These are phyloP conservation scores for Geococcyx californianus DNA, from an alignment of 2,113 vertebrate genomes.

Conservation along the genomic window DNA sequence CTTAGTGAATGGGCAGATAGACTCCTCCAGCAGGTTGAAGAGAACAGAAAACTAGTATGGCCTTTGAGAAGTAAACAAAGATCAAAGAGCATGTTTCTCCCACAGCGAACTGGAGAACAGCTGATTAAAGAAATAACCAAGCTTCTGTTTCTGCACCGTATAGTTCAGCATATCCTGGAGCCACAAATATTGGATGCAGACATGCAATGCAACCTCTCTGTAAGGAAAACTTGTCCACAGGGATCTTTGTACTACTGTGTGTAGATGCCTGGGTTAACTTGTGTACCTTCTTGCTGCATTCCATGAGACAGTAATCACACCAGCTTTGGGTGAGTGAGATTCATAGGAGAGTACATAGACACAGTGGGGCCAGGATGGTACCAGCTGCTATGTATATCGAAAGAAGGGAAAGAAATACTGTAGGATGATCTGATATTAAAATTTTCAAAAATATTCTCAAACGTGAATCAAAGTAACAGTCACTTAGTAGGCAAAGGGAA, in stretches of 20 bases:
- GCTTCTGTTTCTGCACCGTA: neutral
- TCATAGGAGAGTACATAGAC: neutral
- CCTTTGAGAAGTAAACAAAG: neutral
- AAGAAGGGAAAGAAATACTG: neutral
- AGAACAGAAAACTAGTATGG: neutral
- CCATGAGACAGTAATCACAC: neutral
- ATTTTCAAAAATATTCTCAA: neutral
- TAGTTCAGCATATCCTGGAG: neutral
- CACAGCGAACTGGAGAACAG: neutral
- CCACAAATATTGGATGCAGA: neutral
- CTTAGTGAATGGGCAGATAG: neutral
- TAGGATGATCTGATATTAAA: neutral
- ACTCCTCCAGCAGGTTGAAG: neutral
- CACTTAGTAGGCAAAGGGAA: neutral
- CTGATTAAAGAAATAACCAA: neutral
- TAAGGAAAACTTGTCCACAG: neutral
- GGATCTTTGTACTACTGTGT: neutral
- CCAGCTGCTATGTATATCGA: neutral
- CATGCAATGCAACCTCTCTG: rapidly evolving
- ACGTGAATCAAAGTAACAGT: neutral
- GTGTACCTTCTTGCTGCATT: neutral
- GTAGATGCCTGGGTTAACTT: neutral
- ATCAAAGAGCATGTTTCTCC: neutral
- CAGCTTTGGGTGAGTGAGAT: rapidly evolving
- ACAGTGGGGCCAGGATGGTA: neutral